These are phyloP conservation scores for Xanthorhoe spadicearia DNA, from an alignment of 2,888 invertebrate species.

Conservation along the genomic window DNA sequence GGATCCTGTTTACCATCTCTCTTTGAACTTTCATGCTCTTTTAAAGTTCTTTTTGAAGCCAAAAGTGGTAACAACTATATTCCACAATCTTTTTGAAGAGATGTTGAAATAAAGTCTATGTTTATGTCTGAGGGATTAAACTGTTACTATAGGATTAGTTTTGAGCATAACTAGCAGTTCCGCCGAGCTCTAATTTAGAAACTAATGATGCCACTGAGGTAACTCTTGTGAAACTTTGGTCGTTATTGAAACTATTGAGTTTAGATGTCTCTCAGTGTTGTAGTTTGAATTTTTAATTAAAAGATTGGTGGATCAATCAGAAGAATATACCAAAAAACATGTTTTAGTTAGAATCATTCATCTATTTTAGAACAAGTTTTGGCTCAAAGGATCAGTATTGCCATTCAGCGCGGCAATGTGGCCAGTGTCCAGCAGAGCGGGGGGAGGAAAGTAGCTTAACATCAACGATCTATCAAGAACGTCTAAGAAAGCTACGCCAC, in stretches of 20 bases:
- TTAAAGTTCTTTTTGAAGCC: constrained; percentile 4
- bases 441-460: too few relatives aligned
- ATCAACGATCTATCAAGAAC: too few relatives aligned
- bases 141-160: constrained; percentile 17
- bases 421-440: too few relatives aligned
- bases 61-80: constrained; percentile 8
- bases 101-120: constrained; percentile 15
- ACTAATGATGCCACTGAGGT: background rate
- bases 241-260: background rate
- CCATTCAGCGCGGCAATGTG: too few relatives aligned
- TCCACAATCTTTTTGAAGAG: constrained; percentile 8
- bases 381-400: too few relatives aligned
- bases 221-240: constrained; percentile 3
- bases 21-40: constrained; percentile 36
- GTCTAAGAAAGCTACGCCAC: too few relatives aligned
- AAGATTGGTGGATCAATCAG: too few relatives aligned
- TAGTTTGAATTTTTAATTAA: too few relatives aligned
- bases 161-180: background rate
- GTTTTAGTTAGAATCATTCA: too few relatives aligned
- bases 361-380: too few relatives aligned
- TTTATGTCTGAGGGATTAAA: constrained; percentile 22
- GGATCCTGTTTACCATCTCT: constrained; percentile 37
- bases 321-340: too few relatives aligned
- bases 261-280: background rate
- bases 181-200: constrained; percentile 17